Percentiles rank a stretch among this genome's conserved stretches.
Evolutionary conservation across 2,113 vertebrate species (phyloP).

Genomic region (Nannobrachium achirus): DNA sequence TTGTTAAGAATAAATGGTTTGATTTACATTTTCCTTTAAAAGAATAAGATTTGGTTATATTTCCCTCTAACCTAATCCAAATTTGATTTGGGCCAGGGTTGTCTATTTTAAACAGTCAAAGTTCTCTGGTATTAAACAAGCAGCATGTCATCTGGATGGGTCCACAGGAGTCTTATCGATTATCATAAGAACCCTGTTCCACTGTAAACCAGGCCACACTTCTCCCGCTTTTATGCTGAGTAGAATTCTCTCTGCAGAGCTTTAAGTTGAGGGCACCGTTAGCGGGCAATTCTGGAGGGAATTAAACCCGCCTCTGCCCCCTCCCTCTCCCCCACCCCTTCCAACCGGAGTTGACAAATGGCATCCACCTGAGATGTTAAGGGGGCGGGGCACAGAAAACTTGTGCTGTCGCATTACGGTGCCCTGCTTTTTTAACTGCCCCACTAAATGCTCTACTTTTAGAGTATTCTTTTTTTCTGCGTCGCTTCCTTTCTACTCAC

Average conservation of each 20-base stretch:
- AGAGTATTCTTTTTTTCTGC: conserved; percentile 11
- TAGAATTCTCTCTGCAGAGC: neutral
- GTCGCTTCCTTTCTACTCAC: neutral
- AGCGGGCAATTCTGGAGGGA: neutral
- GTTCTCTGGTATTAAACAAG: neutral
- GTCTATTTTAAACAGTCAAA: neutral
- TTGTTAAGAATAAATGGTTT: too few species aligned
- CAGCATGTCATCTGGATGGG: neutral
- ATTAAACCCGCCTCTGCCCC: neutral
- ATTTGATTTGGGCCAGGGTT: neutral
- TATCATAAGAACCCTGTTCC: conserved; percentile 29
- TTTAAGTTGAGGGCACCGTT: neutral
- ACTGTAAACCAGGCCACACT: neutral
- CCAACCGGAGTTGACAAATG: conserved; percentile 16
- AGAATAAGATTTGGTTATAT: too few species aligned
- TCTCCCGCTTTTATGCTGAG: conserved; percentile 1
- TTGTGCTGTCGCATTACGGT: conserved; percentile 6
- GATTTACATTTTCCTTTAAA: too few species aligned
- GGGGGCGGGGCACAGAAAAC: neutral
- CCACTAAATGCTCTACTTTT: conserved; percentile 60
- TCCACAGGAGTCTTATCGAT: conserved; percentile 37
- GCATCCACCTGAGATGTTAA: neutral
- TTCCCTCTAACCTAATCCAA: neutral
- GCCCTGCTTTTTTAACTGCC: conserved; percentile 29
- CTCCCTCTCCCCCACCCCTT: neutral